These are phyloP conservation scores for Mastomys natalensis DNA, from an alignment of 2,113 vertebrate species.

Conservation along the genomic window DNA sequence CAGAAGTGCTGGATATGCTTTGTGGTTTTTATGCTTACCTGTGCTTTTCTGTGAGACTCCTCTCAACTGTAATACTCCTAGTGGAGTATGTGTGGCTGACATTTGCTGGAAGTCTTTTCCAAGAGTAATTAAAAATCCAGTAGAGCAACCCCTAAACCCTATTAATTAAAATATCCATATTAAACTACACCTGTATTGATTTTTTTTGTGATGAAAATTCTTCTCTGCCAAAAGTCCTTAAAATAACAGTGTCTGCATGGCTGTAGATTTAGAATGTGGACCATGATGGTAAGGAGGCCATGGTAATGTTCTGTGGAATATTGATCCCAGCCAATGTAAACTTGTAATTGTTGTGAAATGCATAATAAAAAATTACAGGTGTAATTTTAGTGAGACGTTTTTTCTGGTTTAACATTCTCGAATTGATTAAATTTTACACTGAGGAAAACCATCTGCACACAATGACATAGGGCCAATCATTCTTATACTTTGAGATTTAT, in stretches of 20 bases:
- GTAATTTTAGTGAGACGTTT: neutral
- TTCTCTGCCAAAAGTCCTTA: neutral
- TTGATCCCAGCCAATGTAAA: neutral
- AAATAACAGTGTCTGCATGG: neutral
- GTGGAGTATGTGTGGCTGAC: neutral
- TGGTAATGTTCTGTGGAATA: neutral
- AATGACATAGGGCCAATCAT: neutral
- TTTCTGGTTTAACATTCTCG: neutral
- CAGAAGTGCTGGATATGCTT: neutral
- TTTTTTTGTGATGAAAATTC: neutral
- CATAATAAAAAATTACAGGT: neutral
- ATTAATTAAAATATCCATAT: neutral
- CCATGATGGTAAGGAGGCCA: neutral
- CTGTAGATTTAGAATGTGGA: neutral
- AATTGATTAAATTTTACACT: conserved; percentile 52
- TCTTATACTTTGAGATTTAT: conserved; percentile 1
- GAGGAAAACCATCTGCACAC: neutral
- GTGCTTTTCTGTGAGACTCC: neutral
- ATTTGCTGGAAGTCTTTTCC: conserved; percentile 44
- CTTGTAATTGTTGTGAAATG: neutral
- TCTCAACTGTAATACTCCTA: neutral
- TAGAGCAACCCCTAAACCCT: neutral
- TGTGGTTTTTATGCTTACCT: neutral
- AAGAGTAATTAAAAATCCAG: conserved; percentile 24
- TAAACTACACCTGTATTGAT: neutral